These are phyloP conservation scores for Taenioides sp. DNA, from an alignment of 2,797 vertebrate species.

Conservation along the genomic window DNA sequence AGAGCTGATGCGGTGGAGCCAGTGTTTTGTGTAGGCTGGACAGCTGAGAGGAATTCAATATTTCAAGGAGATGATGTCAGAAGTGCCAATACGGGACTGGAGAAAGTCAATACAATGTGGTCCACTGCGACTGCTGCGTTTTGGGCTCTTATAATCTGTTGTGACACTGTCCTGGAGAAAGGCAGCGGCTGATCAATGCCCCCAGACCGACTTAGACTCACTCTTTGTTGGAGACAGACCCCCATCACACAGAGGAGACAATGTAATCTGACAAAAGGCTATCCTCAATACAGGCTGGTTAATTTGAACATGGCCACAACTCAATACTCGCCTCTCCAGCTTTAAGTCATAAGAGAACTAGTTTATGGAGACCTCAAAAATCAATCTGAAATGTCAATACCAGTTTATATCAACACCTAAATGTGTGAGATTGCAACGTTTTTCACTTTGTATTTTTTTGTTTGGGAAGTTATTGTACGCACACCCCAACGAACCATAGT, in stretches of 20 bases:
- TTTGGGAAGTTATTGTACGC: background rate
- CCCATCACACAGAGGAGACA: constrained; percentile 43
- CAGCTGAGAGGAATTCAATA: constrained; percentile 79
- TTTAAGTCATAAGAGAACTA: constrained; percentile 10
- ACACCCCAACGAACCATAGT: background rate
- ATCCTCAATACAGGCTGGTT: constrained; percentile 35
- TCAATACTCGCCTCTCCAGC: constrained; percentile 3
- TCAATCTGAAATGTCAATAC: background rate
- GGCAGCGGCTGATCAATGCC: constrained; percentile 65
- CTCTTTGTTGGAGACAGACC: constrained; percentile 47
- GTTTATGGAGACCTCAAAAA: constrained; percentile 13
- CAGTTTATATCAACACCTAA: background rate
- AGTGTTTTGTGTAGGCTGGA: constrained; percentile 63
- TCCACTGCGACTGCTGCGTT: constrained; percentile 66
- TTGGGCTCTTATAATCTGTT: constrained; percentile 76
- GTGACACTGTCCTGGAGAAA: constrained; percentile 71
- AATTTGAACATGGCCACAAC: constrained; percentile 26
- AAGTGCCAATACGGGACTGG: constrained; percentile 75
- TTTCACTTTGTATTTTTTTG: background rate
- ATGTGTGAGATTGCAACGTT: background rate
- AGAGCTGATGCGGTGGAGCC: constrained; percentile 54
- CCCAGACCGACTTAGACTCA: constrained; percentile 54
- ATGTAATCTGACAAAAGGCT: constrained; percentile 52
- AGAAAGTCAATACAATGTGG: constrained; percentile 75
- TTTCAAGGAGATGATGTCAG: constrained; percentile 81